Evolutionary conservation across 2,113 vertebrate species (phyloP), one percentile per base, ranked within the genome.

Genomic region (Promerops cafer): DNA sequence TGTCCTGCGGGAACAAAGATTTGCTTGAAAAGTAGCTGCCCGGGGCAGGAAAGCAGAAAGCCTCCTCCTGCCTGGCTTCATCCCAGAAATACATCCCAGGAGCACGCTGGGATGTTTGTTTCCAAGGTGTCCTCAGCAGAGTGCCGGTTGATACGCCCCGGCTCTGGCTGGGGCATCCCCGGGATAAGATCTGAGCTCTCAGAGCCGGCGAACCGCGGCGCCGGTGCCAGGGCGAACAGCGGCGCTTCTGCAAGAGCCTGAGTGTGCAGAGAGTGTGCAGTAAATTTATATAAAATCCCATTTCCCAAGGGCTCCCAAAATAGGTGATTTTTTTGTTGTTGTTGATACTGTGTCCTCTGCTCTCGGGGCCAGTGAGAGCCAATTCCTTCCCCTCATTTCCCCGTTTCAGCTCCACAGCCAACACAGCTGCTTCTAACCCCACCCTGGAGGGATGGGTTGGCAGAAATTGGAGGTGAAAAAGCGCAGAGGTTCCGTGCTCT

Each of bases 81-180:
- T 31, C 69, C 83, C 93, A 94, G 79, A 69, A 80, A 53, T 47
- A 26, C 57, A 44, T 11, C 61, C 69, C 28, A 24, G 76, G 87
- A 90, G 45, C 63, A 7, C 4, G 7, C 1, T 2, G 19, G 75
- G 87, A 79, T 1, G 5, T 79, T 77, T 84, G 69, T 80, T 66
- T 47, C 33, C 91, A 53, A 44, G 22, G 47, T 85, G 92, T 86
- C 81, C 89, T 74, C 31, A 20, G 93, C 1, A 0, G 44, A 40
- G 79, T 7, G 88, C 71, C 3, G 96, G 96, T 96, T 96, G 94
- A 49, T 94, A 60, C 11, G 87, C 94, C 94, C 96, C 64, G 59
- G 70, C 54, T 91, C 42, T 37, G 75, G 26, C 89, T 27, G 85
- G 79, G 45, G 57, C 79, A 71, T 92, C 77, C 87, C 45, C 1